Base-by-base conservation (phyloP, 1,140 invertebrate species). In the Brachystomella parvula region DNA sequence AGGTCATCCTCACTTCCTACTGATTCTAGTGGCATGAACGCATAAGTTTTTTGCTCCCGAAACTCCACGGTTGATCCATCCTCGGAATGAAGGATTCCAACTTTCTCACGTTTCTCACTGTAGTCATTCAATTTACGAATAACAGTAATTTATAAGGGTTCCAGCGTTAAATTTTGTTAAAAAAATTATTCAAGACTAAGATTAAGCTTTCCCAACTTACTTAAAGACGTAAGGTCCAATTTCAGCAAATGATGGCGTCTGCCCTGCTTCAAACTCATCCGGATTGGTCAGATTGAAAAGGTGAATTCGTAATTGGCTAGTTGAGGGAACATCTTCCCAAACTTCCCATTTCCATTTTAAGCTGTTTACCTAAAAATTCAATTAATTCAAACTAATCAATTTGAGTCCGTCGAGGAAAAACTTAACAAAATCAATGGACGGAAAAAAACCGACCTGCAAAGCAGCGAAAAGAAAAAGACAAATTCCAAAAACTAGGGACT, bases 211-310 rank as follows among this genome's bases (percentile, higher is more conserved):
- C 9, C 3, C 3, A 29, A 31, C 19, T 71, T 75, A 79, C 78
- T 75, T 77, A 71, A 80, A 82, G 3, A 78, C 78, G 71, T 80
- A 82, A 0, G 81, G 81, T 21, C 81, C 81, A n/a, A 74, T 75
- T 70, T 82, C 76, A 68, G 61, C 26, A 1, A 82, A 66, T n/a
- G 33, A 70, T 2, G 80, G 80, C 60, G 76, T 80, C 21, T 65
- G 65, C 6, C 78, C 79, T 39, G 3, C 15, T 49, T 75, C 24
- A 21, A 81, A 73, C 44, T 80, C 78, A 1, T 76, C 63, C 19
- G 75, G 71, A 74, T 82, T 82, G 21, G 71, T 76, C 15, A 81
- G 47, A 69, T 81, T 76, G 67, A 81, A 82, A 63, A 82, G 70
- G 64, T 77, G 79, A 47, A 80, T 73, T 71, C 78, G 76, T 66